Percentiles rank a stretch among this genome's conserved stretches.
Conservation (phyloP, 2,888 invertebrate genomes). For the Platerodrilus igneus region DNA sequence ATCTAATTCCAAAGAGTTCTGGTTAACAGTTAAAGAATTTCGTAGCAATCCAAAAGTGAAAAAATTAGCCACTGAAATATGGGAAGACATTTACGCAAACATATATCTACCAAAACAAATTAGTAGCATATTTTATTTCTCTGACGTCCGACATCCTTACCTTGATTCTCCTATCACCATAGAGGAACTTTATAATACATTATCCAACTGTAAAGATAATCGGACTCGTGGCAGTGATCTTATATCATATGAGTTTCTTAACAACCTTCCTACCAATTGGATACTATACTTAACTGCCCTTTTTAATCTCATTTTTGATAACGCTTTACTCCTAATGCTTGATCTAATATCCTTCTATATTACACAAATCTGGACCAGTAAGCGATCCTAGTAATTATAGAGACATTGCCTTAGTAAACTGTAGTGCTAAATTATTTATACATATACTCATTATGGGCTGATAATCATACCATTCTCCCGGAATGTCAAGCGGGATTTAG, state of each 20-base stretch:
- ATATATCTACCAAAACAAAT: too few species aligned
- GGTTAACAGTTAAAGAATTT: not conserved
- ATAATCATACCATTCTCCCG: not conserved
- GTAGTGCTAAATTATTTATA: not conserved
- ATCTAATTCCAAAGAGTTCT: not conserved
- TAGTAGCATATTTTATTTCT: too few species aligned
- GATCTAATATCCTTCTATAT: not conserved
- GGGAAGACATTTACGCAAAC: too few species aligned
- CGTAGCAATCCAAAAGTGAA: not conserved
- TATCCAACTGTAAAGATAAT: not conserved
- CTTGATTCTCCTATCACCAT: not conserved
- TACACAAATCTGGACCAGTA: not conserved
- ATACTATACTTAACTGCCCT: not conserved
- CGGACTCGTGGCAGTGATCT: not conserved
- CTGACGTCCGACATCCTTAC: not conserved
- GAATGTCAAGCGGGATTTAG: not conserved
- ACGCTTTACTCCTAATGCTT: not conserved
- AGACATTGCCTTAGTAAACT: not conserved
- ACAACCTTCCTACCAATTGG: not conserved
- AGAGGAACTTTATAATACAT: not conserved
- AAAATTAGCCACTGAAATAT: not conserved
- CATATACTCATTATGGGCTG: not conserved
- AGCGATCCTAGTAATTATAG: not conserved
- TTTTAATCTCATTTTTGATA: not conserved
- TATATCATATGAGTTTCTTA: constrained; percentile 1